Conservation (phyloP, 2,113 vertebrate genomes). For the Speoplatyrhinus poulsoni region DNA sequence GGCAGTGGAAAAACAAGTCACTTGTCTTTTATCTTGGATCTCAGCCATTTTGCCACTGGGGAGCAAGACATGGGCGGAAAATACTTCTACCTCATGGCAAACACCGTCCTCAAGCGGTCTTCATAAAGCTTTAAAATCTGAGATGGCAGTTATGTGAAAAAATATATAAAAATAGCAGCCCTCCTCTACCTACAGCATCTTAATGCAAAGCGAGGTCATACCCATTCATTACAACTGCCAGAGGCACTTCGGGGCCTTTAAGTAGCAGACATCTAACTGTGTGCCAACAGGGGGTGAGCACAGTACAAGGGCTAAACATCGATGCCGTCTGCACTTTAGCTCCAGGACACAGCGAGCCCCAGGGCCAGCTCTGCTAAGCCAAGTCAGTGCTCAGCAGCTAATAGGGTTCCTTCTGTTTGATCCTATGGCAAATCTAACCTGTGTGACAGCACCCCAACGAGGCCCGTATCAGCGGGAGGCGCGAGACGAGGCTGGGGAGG, state of each 20-base stretch:
- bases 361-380: conserved; percentile 50
- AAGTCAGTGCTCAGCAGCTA: conserved; percentile 50
- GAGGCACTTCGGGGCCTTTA: conserved; percentile 86
- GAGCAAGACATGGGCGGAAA: too few relatives aligned
- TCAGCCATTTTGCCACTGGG: too few relatives aligned
- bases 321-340: conserved; percentile 44
- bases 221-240: conserved; percentile 89
- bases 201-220: conserved; percentile 80
- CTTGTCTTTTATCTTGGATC: too few relatives aligned
- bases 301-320: conserved; percentile 41
- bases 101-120: conserved; percentile 37
- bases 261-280: conserved; percentile 81
- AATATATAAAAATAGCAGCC: conserved; percentile 12
- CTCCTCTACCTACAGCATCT: conserved; percentile 70
- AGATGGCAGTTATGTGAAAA: conserved; percentile 81
- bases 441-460: conserved; percentile 21
- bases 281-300: conserved; percentile 66
- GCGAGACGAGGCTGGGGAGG: conserved; percentile 8
- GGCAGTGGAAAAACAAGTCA: too few relatives aligned
- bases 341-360: conserved; percentile 31
- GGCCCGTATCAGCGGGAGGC: conserved; percentile 34
- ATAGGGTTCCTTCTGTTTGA: conserved; percentile 67
- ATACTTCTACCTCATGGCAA: conserved; percentile 10
- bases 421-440: conserved; percentile 46
- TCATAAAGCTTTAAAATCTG: conserved; percentile 86